Percentiles rank a stretch among this genome's conserved stretches.
Evolutionary conservation across 2,888 invertebrate genomes (phyloP).

Genomic region (Chrysopilus asiliformis): DNA sequence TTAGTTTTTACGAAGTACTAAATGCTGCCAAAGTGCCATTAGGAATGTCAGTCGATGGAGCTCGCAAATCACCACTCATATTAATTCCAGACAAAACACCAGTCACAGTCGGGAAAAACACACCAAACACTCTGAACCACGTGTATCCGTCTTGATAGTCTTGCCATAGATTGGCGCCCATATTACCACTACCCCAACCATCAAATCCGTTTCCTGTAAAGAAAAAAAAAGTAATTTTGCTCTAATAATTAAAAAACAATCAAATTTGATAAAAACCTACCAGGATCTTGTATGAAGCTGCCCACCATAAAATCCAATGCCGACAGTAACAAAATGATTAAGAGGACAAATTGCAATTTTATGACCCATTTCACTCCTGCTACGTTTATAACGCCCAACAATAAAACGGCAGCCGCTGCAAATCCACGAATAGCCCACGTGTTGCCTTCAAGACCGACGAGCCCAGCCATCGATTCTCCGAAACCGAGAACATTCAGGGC

Average conservation of each 20-base stretch:
- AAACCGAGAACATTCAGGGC: conserved; percentile 90
- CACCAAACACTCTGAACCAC: conserved; percentile 94
- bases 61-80: conserved; percentile 91
- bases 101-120: conserved; percentile 95
- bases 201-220: conserved; percentile 62
- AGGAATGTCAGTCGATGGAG: conserved; percentile 86
- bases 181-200: conserved; percentile 71
- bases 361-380: conserved; percentile 98
- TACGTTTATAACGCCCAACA: conserved; percentile 81
- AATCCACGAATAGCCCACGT: conserved; percentile 77
- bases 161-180: conserved; percentile 69
- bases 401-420: conserved; percentile 72
- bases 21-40: conserved; percentile 88
- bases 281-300: conserved; percentile 63
- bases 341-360: conserved; percentile 79
- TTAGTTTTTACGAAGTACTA: conserved; percentile 74
- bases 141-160: conserved; percentile 65
- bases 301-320: conserved; percentile 90
- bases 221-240: too few species aligned
- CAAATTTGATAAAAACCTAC: too few species aligned
- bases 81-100: conserved; percentile 96
- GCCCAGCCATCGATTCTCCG: conserved; percentile 86
- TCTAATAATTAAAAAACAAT: too few species aligned
- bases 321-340: conserved; percentile 74
- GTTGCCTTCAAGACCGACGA: conserved; percentile 57